A percentile compares a stretch with the other conserved stretches of the same genome.
These are phyloP conservation scores for Pitta sordida DNA, from an alignment of 2,113 vertebrate genomes.

Conservation along the genomic window DNA sequence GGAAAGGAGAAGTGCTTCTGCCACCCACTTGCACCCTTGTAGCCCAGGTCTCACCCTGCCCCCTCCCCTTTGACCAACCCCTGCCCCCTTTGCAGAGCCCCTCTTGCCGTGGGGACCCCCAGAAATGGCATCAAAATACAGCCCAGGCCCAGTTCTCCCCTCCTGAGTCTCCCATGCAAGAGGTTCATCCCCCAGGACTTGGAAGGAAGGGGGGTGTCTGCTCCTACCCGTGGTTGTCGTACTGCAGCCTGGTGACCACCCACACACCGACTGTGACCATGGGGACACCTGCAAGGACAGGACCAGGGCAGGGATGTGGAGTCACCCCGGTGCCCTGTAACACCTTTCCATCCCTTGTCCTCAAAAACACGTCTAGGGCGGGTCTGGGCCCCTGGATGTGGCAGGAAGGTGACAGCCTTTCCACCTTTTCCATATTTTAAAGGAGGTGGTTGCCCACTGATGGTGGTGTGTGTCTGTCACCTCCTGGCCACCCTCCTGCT, in stretches of 20 bases:
- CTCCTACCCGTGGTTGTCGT: conserved; percentile 67
- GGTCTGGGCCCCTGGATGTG: neutral
- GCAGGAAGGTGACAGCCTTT: neutral
- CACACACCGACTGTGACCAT: conserved; percentile 52
- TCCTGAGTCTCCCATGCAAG: neutral
- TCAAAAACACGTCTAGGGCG: rapidly evolving
- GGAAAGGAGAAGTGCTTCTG: neutral
- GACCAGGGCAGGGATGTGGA: neutral
- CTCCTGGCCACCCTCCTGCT: neutral
- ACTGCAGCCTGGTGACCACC: conserved; percentile 59
- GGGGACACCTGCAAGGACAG: conserved; percentile 63
- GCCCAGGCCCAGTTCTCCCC: neutral
- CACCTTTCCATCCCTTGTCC: neutral
- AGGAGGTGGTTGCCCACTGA: neutral
- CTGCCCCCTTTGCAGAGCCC: neutral
- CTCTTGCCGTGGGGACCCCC: neutral
- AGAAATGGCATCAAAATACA: neutral
- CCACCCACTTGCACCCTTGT: neutral
- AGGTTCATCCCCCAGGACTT: neutral
- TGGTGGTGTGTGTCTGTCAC: neutral
- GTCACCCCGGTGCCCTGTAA: neutral
- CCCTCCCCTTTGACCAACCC: too few relatives aligned
- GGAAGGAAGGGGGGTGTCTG: neutral
- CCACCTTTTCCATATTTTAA: neutral
- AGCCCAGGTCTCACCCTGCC: neutral